These are phyloP conservation scores for Bryconaethiops microstoma DNA, from an alignment of 2,797 vertebrate genomes.

Conservation along the genomic window DNA sequence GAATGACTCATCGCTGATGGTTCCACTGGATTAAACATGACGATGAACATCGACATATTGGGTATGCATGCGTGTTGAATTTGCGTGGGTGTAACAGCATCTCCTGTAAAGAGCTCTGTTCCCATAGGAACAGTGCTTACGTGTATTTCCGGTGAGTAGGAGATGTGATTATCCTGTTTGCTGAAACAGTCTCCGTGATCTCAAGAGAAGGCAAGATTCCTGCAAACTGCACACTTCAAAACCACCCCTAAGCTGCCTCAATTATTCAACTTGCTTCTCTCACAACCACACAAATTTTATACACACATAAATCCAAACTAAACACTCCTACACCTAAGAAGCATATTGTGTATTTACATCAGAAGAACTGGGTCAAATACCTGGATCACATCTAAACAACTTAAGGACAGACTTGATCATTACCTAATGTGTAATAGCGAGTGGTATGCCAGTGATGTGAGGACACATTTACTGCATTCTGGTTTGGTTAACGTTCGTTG, in stretches of 20 bases:
- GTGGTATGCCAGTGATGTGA: neutral
- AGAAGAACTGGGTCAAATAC: neutral
- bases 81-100: constrained; percentile 64
- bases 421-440: neutral
- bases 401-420: neutral
- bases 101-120: constrained; percentile 65
- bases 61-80: constrained; percentile 55
- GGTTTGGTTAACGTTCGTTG: neutral
- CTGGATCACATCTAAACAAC: neutral
- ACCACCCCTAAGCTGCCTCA: constrained; percentile 12
- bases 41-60: constrained; percentile 63
- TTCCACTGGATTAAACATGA: constrained; percentile 59
- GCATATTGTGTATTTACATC: constrained; percentile 2
- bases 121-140: constrained; percentile 69
- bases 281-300: constrained; percentile 19
- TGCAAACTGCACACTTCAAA: constrained; percentile 20
- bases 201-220: constrained; percentile 25
- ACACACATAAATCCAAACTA: neutral
- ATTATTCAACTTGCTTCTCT: constrained; percentile 33
- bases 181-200: constrained; percentile 53
- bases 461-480: neutral
- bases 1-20: constrained; percentile 19
- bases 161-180: constrained; percentile 58
- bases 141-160: constrained; percentile 64
- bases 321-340: constrained; percentile 6